Base-by-base conservation (phyloP, 2,113 vertebrate species). In the Peromyscus leucopus region DNA sequence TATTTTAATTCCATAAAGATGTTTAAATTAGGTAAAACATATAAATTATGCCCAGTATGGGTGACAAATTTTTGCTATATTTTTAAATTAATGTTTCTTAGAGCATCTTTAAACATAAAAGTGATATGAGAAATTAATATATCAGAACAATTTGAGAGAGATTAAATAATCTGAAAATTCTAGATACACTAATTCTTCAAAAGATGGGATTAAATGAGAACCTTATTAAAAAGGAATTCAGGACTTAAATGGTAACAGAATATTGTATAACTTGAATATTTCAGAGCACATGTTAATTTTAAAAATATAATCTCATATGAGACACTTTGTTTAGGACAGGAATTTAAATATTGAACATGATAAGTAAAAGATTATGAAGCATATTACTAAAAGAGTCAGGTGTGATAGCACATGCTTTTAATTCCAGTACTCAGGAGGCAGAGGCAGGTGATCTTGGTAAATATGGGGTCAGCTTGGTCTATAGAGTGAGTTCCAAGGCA, bases 281-380 rank as follows among this genome's bases (percentile, higher is more conserved):
- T 85, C 76, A 82, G 84, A 55, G 7, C 28, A 31, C 5, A 31
- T 8, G 0, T 72, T 76, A 86, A 71, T 85, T 96, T 89, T 93
- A 69, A 59, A 13, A 71, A 82, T 7, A 7, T 61, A 65, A 48
- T 79, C 75, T 7, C 15, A 84, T 61, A 16, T 84, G 89, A 89
- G 26, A 82, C 86, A 17, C 1, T 1, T 85, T 31, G 75, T 0
- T 69, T 5, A 28, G 10, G 12, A 55, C 0, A 63, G 2, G 16
- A 88, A 79, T 79, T 88, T 16, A 92, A 26, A 69, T 26, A 33
- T 69, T 96, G 24, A 94, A 94, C 10, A 69, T 69, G 13, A 90
- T 10, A 86, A 87, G 2, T 71, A n/a, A 65, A 26, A 96, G 46
- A 8, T 82, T 39, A 7, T 39, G 9, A 90, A 36, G 71, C 17